Conservation (phyloP, 2,888 invertebrate species). For the Sinelater perroti region DNA sequence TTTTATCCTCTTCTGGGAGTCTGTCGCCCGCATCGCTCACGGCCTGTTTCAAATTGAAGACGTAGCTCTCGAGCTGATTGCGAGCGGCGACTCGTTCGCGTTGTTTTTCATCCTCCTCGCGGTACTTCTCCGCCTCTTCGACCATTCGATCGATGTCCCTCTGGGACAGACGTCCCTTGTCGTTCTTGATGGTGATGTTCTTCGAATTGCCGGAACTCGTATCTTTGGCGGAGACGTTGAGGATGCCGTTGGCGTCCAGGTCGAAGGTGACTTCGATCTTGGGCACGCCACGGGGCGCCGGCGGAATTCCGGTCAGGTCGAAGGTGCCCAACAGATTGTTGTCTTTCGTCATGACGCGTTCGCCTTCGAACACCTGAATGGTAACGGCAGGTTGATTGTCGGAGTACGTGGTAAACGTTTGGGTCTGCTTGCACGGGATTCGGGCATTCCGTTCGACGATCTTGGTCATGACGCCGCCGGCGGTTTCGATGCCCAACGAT, state of each 20-base stretch:
- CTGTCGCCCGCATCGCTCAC: conserved; percentile 69
- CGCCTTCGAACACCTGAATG: conserved; percentile 73
- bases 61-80: conserved; percentile 75
- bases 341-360: conserved; percentile 82
- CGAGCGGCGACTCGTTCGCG: conserved; percentile 71
- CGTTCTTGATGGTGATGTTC: conserved; percentile 84
- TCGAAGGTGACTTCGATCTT: conserved; percentile 78
- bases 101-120: conserved; percentile 75
- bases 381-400: conserved; percentile 73
- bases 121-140: conserved; percentile 76
- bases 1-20: conserved; percentile 71
- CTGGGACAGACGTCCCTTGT: conserved; percentile 72
- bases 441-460: conserved; percentile 67
- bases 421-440: conserved; percentile 66
- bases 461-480: conserved; percentile 80
- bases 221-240: conserved; percentile 68
- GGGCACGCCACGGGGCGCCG: conserved; percentile 73
- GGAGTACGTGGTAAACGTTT: conserved; percentile 72
- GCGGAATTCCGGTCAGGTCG: conserved; percentile 74
- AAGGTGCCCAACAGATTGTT: conserved; percentile 75
- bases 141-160: conserved; percentile 65
- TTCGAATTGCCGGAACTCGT: conserved; percentile 71
- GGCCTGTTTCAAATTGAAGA: conserved; percentile 73
- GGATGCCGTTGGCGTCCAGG: conserved; percentile 77
- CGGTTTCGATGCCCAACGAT: conserved; percentile 84